Evolutionary conservation across 2,888 invertebrate genomes (phyloP), one percentile per base, ranked within the genome.

Genomic region (Stramonita haemastoma): DNA sequence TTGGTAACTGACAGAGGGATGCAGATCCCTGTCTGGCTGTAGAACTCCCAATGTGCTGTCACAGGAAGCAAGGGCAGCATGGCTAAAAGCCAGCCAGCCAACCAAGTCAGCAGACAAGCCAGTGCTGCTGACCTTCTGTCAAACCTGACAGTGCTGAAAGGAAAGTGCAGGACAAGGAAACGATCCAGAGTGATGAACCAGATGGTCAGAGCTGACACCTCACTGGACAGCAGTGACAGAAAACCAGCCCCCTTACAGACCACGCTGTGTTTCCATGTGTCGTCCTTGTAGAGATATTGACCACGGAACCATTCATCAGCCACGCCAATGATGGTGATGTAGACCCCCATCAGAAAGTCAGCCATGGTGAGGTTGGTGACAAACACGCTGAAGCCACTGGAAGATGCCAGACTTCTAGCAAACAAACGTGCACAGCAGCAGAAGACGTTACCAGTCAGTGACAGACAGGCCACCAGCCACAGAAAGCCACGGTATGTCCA

Each of bases 161-260:
- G 97, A 91, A 97, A 96, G n/a, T 97, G 97, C 66, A 97, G 97
- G 0, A 97, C 97, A 91, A 97, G 96, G 92, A 97, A 96, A 26
- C 97, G 96, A 94, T 97, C 97, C 96, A 97, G 96, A 0, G 97
- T 97, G 89, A 97, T 97, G 91, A 97, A 92, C 0, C 97, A 96
- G 22, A 97, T 95, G 87, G 97, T 96, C 90, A 97, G 94, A 2
- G 97, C 97, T 0, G 97, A 97, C 5, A 97, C 97, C 94, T 97
- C 97, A 90, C 97, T 97, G 90, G 97, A 97, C 56, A 93, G 26
- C 11, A 92, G 91, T 0, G 93, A 91, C 57, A 93, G 81, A 32
- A 92, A 89, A 17, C 94, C 94, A 8, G 93, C 92, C 87, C 93
- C 5, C 46, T 91, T 89, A 87, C 94, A 94, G 26, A 86, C 85